phyloP scores from a whole-genome alignment of 2,888 invertebrate genomes.

The Andricus curvator region DNA sequence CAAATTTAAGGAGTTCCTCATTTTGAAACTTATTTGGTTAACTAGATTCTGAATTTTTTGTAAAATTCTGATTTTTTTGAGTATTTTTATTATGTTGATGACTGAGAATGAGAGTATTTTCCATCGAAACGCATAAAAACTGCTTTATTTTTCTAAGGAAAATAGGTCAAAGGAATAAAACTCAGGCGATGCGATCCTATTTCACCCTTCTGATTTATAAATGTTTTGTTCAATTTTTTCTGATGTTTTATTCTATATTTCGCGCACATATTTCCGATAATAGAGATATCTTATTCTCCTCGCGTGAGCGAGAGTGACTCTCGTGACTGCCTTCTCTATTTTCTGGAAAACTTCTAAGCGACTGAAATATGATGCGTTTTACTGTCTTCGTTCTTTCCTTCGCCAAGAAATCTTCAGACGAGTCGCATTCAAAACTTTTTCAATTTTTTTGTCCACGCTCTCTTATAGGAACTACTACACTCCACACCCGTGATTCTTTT shows the following conservation, averaged over 20 bases:
- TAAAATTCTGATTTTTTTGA: too few species aligned
- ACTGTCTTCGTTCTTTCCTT: conserved; percentile 41
- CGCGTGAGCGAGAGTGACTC: conserved; percentile 26
- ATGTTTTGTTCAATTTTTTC: neutral
- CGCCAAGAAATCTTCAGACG: conserved; percentile 11
- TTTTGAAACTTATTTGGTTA: too few species aligned
- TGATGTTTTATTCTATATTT: neutral
- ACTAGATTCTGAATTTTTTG: too few species aligned
- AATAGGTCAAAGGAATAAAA: too few species aligned
- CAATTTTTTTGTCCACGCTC: neutral
- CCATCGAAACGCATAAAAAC: too few species aligned
- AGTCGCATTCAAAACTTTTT: conserved; percentile 29
- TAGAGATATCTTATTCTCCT: conserved; percentile 29
- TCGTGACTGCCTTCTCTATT: conserved; percentile 36
- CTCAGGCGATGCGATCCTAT: neutral
- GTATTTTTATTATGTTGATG: too few species aligned
- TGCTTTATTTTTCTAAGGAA: too few species aligned
- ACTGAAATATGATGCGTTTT: conserved; percentile 58
- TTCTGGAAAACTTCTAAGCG: conserved; percentile 54
- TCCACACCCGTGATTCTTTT: conserved; percentile 26
- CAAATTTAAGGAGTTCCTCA: too few species aligned
- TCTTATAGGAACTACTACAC: neutral
- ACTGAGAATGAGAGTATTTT: too few species aligned
- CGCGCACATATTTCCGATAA: conserved; percentile 12
- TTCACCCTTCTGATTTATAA: neutral